phyloP scores from a whole-genome alignment of 2,113 vertebrate genomes.

The Phalacrocorax pelagicus region DNA sequence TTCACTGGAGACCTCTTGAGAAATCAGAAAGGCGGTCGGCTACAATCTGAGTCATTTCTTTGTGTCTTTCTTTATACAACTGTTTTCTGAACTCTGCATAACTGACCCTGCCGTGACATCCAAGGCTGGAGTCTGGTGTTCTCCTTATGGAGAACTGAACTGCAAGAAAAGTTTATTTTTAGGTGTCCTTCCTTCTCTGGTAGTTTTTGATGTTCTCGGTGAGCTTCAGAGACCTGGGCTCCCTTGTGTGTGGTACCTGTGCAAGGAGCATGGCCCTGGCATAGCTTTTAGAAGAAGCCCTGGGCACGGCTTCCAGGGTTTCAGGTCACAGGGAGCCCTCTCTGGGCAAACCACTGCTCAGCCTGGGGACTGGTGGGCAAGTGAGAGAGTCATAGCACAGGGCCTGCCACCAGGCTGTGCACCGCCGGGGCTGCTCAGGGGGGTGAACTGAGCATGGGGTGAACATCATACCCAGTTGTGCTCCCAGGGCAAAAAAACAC shows the following conservation, averaged over 20 bases:
- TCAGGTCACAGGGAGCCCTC: background rate
- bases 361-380: background rate
- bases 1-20: constrained; percentile 35
- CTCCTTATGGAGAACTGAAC: background rate
- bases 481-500: background rate
- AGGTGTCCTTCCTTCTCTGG: background rate
- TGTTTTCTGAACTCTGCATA: constrained; percentile 24
- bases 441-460: background rate
- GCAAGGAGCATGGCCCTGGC: background rate
- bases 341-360: background rate
- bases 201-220: background rate
- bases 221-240: background rate
- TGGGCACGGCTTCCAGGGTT: background rate
- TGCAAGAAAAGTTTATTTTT: background rate
- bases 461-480: background rate
- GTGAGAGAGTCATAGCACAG: background rate
- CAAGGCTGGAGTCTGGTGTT: background rate
- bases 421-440: accelerated
- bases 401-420: background rate
- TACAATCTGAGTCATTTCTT: constrained; percentile 9
- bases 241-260: background rate
- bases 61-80: constrained; percentile 13
- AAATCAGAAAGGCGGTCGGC: constrained; percentile 8
- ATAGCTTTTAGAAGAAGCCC: background rate
- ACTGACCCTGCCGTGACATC: background rate